Conservation (phyloP, 2,113 vertebrate genomes). For the Cariama cristata region DNA sequence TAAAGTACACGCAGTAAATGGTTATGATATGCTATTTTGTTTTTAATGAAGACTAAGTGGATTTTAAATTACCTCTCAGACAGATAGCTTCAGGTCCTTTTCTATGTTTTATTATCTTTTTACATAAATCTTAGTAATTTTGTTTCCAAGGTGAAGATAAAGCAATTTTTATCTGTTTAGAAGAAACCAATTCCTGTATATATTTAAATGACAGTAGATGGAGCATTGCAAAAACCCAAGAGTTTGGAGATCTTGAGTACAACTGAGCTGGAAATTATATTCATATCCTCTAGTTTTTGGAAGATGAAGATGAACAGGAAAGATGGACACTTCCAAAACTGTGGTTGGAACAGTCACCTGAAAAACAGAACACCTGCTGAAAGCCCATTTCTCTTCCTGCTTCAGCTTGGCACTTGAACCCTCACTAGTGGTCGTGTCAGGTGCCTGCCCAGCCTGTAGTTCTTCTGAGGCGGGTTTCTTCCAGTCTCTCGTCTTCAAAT, state of each 20-base stretch:
- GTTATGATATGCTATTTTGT: conserved; percentile 22
- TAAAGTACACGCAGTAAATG: conserved; percentile 2
- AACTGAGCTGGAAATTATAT: background rate
- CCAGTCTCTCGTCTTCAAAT: background rate
- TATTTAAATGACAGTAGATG: background rate
- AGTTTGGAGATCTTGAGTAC: background rate
- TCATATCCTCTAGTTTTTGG: background rate
- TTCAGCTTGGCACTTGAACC: background rate
- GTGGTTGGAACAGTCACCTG: background rate
- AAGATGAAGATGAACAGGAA: background rate
- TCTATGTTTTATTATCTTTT: background rate
- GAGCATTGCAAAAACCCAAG: background rate
- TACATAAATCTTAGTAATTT: background rate
- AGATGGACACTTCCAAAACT: background rate
- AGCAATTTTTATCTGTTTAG: background rate
- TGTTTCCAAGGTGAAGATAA: background rate
- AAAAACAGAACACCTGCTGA: background rate
- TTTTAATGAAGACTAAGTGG: conserved; percentile 24
- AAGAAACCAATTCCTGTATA: background rate
- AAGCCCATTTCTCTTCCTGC: background rate
- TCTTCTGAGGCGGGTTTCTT: background rate
- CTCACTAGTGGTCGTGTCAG: background rate
- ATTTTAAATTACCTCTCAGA: conserved; percentile 20
- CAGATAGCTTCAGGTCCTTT: background rate
- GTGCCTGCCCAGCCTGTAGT: background rate